Evolutionary conservation across 2,113 vertebrate species (phyloP).

Genomic region (Tachycineta bicolor): DNA sequence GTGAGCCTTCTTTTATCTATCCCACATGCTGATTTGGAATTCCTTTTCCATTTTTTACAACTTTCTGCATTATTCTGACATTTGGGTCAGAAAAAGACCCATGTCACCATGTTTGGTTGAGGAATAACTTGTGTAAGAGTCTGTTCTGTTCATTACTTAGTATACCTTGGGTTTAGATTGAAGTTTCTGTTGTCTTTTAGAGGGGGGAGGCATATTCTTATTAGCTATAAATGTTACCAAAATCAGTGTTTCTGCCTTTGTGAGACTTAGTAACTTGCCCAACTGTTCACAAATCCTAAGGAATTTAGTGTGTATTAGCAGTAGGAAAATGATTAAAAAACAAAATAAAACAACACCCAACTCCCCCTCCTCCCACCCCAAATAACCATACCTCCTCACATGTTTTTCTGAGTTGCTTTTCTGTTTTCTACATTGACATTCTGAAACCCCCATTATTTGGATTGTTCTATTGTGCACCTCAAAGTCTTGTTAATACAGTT

Average conservation of each 20-base stretch:
- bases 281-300: background rate
- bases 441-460: slow-evolving; percentile 49
- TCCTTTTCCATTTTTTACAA: background rate
- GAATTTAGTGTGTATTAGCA: background rate
- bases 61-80: background rate
- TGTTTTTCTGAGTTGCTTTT: slow-evolving; percentile 40
- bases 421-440: slow-evolving; percentile 54
- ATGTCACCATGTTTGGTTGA: background rate
- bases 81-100: background rate
- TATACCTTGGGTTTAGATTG: background rate
- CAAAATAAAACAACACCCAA: background rate
- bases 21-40: background rate
- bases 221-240: background rate
- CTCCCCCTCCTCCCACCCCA: background rate
- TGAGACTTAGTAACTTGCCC: background rate
- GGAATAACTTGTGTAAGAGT: background rate
- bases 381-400: background rate
- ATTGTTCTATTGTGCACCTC: slow-evolving; percentile 54
- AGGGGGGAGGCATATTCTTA: background rate
- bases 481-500: slow-evolving; percentile 49
- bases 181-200: background rate
- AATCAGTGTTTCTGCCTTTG: background rate
- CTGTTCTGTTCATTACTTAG: background rate
- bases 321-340: background rate
- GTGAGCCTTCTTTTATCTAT: background rate